phyloP scores from a whole-genome alignment of 2,888 invertebrate genomes.

The Morpho achilles region DNA sequence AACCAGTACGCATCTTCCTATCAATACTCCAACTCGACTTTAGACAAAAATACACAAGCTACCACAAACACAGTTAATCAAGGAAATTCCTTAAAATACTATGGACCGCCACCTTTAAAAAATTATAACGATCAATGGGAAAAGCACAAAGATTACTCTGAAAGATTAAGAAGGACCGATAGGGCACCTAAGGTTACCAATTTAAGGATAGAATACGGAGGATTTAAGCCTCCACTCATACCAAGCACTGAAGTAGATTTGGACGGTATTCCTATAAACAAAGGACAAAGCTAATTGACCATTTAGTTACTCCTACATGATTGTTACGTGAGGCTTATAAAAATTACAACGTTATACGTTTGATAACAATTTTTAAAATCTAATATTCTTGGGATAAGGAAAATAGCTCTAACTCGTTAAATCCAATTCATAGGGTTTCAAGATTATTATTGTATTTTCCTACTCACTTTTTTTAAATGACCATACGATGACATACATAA shows the following conservation, averaged over 20 bases:
- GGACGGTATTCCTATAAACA: slow-evolving; percentile 81
- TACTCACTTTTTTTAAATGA: too few species aligned
- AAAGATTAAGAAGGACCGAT: slow-evolving; percentile 75
- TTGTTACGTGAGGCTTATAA: too few species aligned
- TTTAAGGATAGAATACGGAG: slow-evolving; percentile 87
- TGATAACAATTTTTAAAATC: too few species aligned
- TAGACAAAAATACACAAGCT: slow-evolving; percentile 29
- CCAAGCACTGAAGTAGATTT: slow-evolving; percentile 90
- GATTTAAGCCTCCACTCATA: slow-evolving; percentile 89
- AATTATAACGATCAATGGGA: slow-evolving; percentile 45
- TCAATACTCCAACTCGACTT: slow-evolving; percentile 52
- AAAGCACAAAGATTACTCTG: slow-evolving; percentile 50
- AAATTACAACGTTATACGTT: too few species aligned
- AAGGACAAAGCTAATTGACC: slow-evolving; percentile 15
- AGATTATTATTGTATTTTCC: too few species aligned
- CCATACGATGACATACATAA: too few species aligned
- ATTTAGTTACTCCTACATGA: too few species aligned
- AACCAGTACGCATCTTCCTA: slow-evolving; percentile 62
- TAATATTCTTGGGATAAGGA: too few species aligned
- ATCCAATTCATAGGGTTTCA: too few species aligned
- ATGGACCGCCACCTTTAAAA: slow-evolving; percentile 74
- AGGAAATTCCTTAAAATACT: slow-evolving; percentile 42
- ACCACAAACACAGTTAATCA: slow-evolving; percentile 39
- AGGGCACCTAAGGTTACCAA: slow-evolving; percentile 67
- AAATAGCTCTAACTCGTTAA: too few species aligned